Evolutionary conservation across 2,797 vertebrate species (phyloP).

Genomic region (Poecile montanus): DNA sequence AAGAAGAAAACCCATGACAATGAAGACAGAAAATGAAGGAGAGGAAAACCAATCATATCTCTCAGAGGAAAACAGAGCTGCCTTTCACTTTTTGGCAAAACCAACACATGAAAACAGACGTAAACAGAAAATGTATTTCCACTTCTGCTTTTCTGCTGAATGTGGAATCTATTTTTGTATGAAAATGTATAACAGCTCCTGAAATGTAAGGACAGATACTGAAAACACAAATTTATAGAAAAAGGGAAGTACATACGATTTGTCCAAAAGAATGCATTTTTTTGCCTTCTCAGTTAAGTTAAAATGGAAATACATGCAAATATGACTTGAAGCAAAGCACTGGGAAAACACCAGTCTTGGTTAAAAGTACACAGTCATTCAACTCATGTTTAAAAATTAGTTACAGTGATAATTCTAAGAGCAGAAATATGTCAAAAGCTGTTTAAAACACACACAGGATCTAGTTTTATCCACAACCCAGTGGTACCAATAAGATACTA

Average conservation of each 20-base stretch:
- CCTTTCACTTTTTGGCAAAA: neutral
- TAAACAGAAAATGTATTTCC: neutral
- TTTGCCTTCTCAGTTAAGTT: neutral
- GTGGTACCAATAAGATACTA: neutral
- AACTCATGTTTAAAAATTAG: neutral
- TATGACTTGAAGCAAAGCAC: neutral
- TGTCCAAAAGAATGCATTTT: neutral
- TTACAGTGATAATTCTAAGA: neutral
- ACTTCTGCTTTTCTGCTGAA: slow-evolving; percentile 1
- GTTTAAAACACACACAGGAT: neutral
- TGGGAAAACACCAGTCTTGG: neutral
- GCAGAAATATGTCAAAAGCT: neutral
- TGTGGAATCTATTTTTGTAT: neutral
- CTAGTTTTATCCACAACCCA: neutral
- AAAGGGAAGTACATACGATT: neutral
- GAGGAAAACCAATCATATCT: neutral
- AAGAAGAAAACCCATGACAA: neutral
- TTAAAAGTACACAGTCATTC: neutral
- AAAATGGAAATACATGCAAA: neutral
- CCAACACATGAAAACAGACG: neutral
- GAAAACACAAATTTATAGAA: neutral
- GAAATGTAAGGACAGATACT: neutral
- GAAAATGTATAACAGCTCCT: neutral
- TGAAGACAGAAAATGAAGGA: neutral
- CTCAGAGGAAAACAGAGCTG: neutral